Percentiles rank a stretch among this genome's conserved stretches.
These are phyloP conservation scores for Brachionus angularis DNA, from an alignment of 1,140 invertebrate genomes.

Conservation along the genomic window DNA sequence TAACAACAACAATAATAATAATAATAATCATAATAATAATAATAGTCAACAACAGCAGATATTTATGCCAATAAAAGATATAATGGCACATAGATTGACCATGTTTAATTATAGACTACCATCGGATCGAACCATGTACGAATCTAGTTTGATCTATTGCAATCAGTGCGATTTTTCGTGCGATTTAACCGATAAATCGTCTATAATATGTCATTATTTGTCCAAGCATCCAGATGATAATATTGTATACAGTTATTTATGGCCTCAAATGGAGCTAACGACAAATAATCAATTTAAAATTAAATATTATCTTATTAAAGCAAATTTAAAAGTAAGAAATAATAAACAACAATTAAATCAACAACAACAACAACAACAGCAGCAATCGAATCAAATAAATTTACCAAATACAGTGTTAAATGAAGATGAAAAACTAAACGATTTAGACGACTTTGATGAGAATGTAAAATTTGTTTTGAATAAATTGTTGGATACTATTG, in stretches of 20 bases:
- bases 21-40: conserved; percentile 19
- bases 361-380: too few species aligned
- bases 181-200: conserved; percentile 35
- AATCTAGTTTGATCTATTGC: conserved; percentile 42
- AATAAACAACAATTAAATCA: neutral
- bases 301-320: conserved; percentile 41
- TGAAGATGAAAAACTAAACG: neutral
- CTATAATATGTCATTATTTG: conserved; percentile 25
- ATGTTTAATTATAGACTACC: conserved; percentile 35
- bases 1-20: too few species aligned
- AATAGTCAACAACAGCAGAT: neutral
- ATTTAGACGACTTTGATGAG: neutral
- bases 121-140: conserved; percentile 42
- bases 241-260: conserved; percentile 34
- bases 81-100: neutral
- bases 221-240: conserved; percentile 35
- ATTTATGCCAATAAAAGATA: conserved; percentile 13
- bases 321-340: conserved; percentile 33
- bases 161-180: conserved; percentile 40
- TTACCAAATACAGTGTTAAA: neutral
- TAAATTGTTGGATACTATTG: conserved; percentile 12
- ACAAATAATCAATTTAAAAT: conserved; percentile 24
- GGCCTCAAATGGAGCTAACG: conserved; percentile 30
- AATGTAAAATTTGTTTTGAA: conserved; percentile 1
- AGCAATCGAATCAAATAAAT: neutral